Evolutionary conservation across 23 tunicate genomes (phyloP), one percentile per base, ranked within the genome.

Genomic region (Trididemnum nubilum): DNA sequence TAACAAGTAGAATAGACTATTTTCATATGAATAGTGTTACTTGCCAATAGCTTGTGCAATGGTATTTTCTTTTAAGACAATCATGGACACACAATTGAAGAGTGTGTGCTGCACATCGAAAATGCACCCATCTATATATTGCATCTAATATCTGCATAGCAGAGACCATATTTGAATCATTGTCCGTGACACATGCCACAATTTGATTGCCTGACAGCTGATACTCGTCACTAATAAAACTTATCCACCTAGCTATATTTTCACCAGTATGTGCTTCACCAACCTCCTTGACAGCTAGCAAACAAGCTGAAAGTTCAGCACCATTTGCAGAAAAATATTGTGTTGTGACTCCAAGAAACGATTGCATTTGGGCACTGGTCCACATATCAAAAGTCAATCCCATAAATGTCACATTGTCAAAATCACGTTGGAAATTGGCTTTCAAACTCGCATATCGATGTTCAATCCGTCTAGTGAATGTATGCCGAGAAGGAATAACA

Each of bases 301-400:
- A 7, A 33, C 4, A 29, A 33, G 37, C 5, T 70, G 29, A 12
- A 28, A 70, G 32, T 7, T 18, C 12, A 23, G 12, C 15, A 25
- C 12, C 26, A 18, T 18, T 29, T 7, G 38, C 9, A 34, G 5
- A 37, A 7, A 70, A 5, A 39, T 12, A 70, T 7, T 70, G 76
- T 7, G 76, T 25, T 7, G 76, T 70, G 32, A 70, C 76, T 15
- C 76, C 76, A 5, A 70, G 25, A 63, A 63, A 63, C 4, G 69
- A 63, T 4, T n/a, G 25, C 69, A 63, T 63, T 26, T 63, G 19
- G 19, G 28, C n/a, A 24, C 25, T 63, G 19, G 69, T 5, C 69
- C 69, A 63, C 69, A n/a, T n/a, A n/a, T n/a, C n/a, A n/a, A n/a
- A n/a, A n/a, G n/a, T n/a, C n/a, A n/a, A n/a, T n/a, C n/a, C n/a